Base-by-base conservation (phyloP, 2,888 invertebrate species). In the Trachelus tabidus region DNA sequence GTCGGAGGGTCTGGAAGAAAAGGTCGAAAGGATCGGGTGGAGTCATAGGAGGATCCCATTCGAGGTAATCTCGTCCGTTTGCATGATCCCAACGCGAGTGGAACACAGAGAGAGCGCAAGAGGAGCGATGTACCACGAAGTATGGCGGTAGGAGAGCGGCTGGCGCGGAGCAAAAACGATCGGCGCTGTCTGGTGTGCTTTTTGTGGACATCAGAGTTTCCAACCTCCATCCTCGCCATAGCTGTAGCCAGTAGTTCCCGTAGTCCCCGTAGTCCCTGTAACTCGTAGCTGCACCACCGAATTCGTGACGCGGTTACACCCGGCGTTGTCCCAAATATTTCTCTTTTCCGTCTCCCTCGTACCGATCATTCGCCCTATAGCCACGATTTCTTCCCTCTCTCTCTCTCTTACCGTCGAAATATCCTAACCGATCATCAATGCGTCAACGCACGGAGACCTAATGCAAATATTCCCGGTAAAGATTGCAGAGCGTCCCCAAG, bases 101-200 rank as follows among this genome's bases (percentile, higher is more conserved):
- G 80, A 82, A 79, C 77, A 81, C 80, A 81, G 91, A 89, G 91
- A 89, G 89, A 90, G 89, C 79, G 85, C 83, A 84, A 82, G 79
- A 81, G 83, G 88, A 87, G 85, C 85, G 85, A 86, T 84, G 87
- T 89, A 87, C 86, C 87, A 87, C 92, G 92, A 92, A 92, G 88
- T 86, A 87, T 85, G 85, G 87, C 86, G 86, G 87, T 86, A 87
- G 89, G 86, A 87, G 87, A 86, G 88, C 90, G 90, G 91, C 90
- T 90, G 91, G 90, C 89, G 90, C 80, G 74, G 74, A 80, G 90
- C 91, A 91, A 91, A 91, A 91, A 91, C 90, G 87, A 88, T 89
- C 90, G 90, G 88, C 90, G 91, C 91, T 91, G 91, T 91, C 91
- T 91, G 91, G 90, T 89, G 89, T 89, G 91, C 90, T 91, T 91